Base-by-base conservation (phyloP, 2,113 vertebrate genomes). In the Sylvia atricapilla region DNA sequence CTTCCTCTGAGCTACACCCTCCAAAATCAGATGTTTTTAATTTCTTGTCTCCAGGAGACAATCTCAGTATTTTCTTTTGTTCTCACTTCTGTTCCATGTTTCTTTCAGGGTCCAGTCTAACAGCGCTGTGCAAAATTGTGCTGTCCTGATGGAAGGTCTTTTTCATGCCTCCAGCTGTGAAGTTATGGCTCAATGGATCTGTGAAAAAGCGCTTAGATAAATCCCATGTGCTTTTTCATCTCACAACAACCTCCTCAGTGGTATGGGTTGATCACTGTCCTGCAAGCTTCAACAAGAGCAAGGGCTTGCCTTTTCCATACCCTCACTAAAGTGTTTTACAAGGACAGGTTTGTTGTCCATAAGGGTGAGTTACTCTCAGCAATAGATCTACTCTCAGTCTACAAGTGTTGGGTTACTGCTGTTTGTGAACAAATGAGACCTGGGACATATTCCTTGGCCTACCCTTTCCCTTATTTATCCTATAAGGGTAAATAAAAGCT, bases 121-220 rank as follows among this genome's bases (percentile, higher is more conserved):
- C 90, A 96, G 95, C 33, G 63, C 2, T 3, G 94, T 96, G 75
- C 96, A 96, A 72, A 84, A 31, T 20, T 95, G 92, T 66, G 95
- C 5, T 72, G 85, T 93, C 50, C 82, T 94, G 67, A 66, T 46
- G 18, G 27, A 46, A 21, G 70, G 6, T 49, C 17, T 4, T 1
- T 37, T 95, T 44, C 28, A 0, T 37, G 92, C 88, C 63, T 95
- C 94, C 67, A 96, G 94, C 88, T 96, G 96, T 90, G 67, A 79
- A 88, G 9, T 50, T 80, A 0, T 0, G 8, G 1, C 18, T 56
- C 44, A 41, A 5, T 95, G 95, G 92, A 92, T 96, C 50, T 96
- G 96, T 95, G 95, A 96, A 85, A 96, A 94, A 69, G 50, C 24
- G 1, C 67, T 87, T 31, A 7, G 41, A 60, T 96, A 90, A 94